A percentile compares a stretch with the other conserved stretches of the same genome.
These are phyloP conservation scores for Aradophagus sp. DNA, from an alignment of 1,140 invertebrate genomes.

Conservation along the genomic window DNA sequence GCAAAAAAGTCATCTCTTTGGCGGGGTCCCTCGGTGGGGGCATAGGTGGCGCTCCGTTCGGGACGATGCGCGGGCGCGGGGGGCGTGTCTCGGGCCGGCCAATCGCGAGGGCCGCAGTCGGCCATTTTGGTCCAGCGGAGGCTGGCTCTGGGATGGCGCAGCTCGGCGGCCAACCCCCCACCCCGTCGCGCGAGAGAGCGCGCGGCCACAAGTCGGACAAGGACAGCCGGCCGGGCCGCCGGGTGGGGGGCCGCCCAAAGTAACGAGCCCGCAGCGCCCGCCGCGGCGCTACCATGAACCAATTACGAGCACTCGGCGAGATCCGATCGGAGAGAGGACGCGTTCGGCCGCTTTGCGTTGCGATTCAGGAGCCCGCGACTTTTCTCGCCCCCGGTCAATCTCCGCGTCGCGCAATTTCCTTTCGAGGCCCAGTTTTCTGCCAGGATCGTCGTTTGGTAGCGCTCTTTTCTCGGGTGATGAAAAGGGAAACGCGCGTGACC, in stretches of 20 bases:
- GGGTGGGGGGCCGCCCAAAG: slow-evolving; percentile 1
- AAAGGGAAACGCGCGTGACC: too few species aligned
- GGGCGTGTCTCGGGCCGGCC: slow-evolving; percentile 8
- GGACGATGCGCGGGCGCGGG: too few species aligned
- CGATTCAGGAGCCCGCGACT: too few species aligned
- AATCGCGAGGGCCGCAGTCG: slow-evolving; percentile 13
- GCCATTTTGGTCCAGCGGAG: slow-evolving; percentile 58
- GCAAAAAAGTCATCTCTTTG: slow-evolving; percentile 23
- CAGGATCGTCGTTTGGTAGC: too few species aligned
- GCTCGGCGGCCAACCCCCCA: too few species aligned
- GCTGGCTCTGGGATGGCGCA: slow-evolving; percentile 15
- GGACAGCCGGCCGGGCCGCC: not conserved
- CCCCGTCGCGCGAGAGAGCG: too few species aligned
- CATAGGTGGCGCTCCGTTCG: too few species aligned
- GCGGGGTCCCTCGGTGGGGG: too few species aligned
- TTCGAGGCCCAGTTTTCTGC: too few species aligned
- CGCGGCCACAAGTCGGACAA: not conserved
- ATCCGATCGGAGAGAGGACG: slow-evolving; percentile 46
- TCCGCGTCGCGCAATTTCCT: too few species aligned
- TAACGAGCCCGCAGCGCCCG: slow-evolving; percentile 31
- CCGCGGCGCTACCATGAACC: slow-evolving; percentile 51
- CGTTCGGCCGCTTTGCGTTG: slow-evolving; percentile 40
- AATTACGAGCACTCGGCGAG: slow-evolving; percentile 41
- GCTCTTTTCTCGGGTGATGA: too few species aligned
- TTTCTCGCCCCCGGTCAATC: too few species aligned